These are phyloP conservation scores for Cremastobaeus sp. DNA, from an alignment of 2,888 invertebrate species.

Conservation along the genomic window DNA sequence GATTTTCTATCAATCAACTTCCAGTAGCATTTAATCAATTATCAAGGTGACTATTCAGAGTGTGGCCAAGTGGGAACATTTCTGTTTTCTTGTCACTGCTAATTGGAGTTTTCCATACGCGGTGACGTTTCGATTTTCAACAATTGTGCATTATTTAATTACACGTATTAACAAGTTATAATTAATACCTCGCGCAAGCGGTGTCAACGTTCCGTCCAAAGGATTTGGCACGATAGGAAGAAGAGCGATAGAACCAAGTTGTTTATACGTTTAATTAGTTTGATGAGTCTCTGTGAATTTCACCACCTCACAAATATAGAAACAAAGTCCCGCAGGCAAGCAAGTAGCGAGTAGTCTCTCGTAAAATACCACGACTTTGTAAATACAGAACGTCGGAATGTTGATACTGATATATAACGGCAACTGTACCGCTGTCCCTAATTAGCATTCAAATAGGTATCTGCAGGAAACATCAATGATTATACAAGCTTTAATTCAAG, in stretches of 20 bases:
- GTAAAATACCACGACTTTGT: conserved; percentile 56
- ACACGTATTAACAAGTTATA: conserved; percentile 8
- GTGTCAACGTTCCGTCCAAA: conserved; percentile 43
- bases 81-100: too few relatives aligned
- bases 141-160: conserved; percentile 30
- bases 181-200: conserved; percentile 38
- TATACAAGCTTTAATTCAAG: conserved; percentile 57
- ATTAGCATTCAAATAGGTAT: conserved; percentile 60
- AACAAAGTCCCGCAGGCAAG: conserved; percentile 49
- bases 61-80: too few relatives aligned
- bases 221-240: conserved; percentile 35
- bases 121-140: neutral
- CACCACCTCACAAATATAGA: conserved; percentile 52
- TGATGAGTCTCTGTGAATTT: conserved; percentile 54
- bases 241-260: conserved; percentile 36
- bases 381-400: conserved; percentile 55
- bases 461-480: conserved; percentile 57
- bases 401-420: conserved; percentile 51
- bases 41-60: too few relatives aligned
- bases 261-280: conserved; percentile 58
- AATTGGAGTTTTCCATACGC: too few relatives aligned
- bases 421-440: conserved; percentile 45
- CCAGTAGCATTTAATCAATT: neutral
- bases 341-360: conserved; percentile 38
- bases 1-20: too few relatives aligned